Conservation (phyloP, 2,113 vertebrate genomes). For the Nerophis lumbriciformis region DNA sequence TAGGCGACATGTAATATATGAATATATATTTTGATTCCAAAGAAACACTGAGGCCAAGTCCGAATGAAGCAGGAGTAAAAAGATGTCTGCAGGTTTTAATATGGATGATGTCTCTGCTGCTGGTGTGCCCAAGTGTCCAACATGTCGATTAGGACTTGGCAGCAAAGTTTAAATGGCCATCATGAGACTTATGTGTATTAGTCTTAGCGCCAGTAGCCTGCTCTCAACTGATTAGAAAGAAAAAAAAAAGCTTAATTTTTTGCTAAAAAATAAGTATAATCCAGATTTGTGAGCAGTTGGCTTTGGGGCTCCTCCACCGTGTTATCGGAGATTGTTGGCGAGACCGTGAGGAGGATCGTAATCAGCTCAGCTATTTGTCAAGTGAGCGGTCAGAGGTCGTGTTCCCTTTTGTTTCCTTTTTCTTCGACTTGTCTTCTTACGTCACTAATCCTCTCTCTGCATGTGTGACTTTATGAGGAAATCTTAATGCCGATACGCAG, state of each 20-base stretch:
- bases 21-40: not conserved
- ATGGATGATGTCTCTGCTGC: not conserved
- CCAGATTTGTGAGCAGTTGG: slow-evolving; percentile 51
- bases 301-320: slow-evolving; percentile 19
- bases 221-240: slow-evolving; percentile 60
- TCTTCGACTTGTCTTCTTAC: not conserved
- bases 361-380: slow-evolving; percentile 25
- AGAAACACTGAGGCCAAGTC: not conserved
- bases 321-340: slow-evolving; percentile 16
- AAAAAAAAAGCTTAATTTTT: slow-evolving; percentile 42
- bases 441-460: slow-evolving; percentile 12
- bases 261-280: slow-evolving; percentile 36
- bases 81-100: not conserved
- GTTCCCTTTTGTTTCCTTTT: not conserved
- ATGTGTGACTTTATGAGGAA: slow-evolving; percentile 1
- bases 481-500: slow-evolving; percentile 25
- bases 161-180: slow-evolving; percentile 19
- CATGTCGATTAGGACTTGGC: slow-evolving; percentile 2
- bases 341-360: slow-evolving; percentile 12
- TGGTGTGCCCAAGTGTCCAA: slow-evolving; percentile 3
- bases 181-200: slow-evolving; percentile 30
- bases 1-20: too few species aligned
- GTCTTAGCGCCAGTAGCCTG: slow-evolving; percentile 36
- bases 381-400: slow-evolving; percentile 15
- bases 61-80: not conserved